These are phyloP conservation scores for Palythoa caribaeorum DNA, from an alignment of 92 coral and sea anemone genomes.

Conservation along the genomic window DNA sequence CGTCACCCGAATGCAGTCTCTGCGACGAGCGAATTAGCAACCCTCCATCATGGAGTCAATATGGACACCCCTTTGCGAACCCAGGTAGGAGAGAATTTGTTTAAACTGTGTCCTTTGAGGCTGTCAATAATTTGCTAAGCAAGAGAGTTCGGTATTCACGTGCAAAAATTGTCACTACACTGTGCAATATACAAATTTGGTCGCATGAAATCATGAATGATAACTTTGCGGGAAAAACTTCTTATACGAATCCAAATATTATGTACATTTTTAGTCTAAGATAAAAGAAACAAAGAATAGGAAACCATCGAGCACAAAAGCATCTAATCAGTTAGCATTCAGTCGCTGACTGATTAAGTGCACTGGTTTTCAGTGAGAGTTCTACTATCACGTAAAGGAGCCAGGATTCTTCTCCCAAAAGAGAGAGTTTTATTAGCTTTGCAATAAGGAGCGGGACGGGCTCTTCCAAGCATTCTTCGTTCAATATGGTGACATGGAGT, in stretches of 20 bases:
- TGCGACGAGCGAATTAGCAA: conserved; percentile 57
- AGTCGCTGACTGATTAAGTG: not conserved
- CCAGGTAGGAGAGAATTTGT: conserved; percentile 69
- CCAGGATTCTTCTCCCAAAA: no score
- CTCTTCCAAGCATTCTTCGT: no score
- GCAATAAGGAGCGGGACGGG: no score
- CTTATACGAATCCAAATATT: not conserved
- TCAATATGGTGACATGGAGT: no score
- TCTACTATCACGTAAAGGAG: conserved; percentile 21
- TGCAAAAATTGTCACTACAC: not conserved
- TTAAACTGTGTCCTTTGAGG: conserved; percentile 24
- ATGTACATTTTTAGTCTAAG: not conserved
- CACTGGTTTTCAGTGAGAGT: not conserved
- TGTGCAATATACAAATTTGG: not conserved
- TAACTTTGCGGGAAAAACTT: not conserved
- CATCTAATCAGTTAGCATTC: not conserved
- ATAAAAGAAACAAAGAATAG: not conserved
- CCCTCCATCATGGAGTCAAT: conserved; percentile 70
- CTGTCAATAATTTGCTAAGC: conserved; percentile 21
- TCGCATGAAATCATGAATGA: not conserved
- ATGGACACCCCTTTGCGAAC: conserved; percentile 65
- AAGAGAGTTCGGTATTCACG: not conserved
- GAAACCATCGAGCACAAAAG: not conserved
- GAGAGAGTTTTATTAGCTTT: no score
- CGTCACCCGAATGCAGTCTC: conserved; percentile 56